Evolutionary conservation across 2,113 vertebrate species (phyloP).

Genomic region (Oncorhynchus gorbuscha): DNA sequence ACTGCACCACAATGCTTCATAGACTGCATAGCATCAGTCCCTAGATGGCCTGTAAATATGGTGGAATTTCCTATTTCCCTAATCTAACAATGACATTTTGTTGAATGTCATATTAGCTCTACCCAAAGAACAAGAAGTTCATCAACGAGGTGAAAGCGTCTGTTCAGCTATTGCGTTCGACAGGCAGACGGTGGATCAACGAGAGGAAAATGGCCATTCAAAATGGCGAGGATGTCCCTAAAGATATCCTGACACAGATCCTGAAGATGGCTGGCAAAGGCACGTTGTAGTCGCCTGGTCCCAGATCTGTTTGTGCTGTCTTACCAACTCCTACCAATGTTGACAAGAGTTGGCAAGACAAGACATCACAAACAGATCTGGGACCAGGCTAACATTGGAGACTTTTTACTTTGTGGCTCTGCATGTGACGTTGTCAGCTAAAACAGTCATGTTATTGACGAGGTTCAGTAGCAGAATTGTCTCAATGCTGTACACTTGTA

Average conservation of each 20-base stretch:
- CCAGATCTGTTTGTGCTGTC: no score
- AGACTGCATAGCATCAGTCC: constrained; percentile 10
- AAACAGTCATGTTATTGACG: neutral
- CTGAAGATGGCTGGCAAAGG: constrained; percentile 76
- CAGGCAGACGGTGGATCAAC: constrained; percentile 81
- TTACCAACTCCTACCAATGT: no score
- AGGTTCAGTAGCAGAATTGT: neutral
- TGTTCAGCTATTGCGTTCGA: constrained; percentile 74
- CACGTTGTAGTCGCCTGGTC: neutral
- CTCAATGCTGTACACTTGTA: neutral
- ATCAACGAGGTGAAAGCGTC: constrained; percentile 77
- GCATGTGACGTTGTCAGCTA: no score
- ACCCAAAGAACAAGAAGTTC: constrained; percentile 74
- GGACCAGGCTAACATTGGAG: no score
- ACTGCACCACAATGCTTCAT: constrained; percentile 26
- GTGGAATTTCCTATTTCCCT: no score
- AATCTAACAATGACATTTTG: neutral
- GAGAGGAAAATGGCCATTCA: constrained; percentile 74
- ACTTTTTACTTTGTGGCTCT: neutral
- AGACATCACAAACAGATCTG: no score
- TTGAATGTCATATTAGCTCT: constrained; percentile 49
- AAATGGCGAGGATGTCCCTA: constrained; percentile 72
- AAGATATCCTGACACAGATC: constrained; percentile 89
- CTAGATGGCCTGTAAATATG: no score
- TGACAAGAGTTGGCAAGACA: no score